These are phyloP conservation scores for Saccopteryx leptura DNA, from an alignment of 2,113 vertebrate species.

Conservation along the genomic window DNA sequence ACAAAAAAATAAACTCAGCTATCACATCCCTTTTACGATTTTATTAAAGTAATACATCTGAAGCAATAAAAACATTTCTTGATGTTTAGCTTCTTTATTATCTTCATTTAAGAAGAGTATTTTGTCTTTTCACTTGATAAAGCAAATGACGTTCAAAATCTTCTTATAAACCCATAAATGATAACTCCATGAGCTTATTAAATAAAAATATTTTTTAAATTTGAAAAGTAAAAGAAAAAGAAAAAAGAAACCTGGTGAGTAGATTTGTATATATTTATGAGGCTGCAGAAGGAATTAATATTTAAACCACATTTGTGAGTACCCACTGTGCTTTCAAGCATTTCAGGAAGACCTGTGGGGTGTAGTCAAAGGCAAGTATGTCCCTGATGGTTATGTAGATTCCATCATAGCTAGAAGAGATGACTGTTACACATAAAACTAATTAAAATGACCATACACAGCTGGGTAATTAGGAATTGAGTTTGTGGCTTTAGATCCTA, in stretches of 20 bases:
- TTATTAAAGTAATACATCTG: constrained; percentile 74
- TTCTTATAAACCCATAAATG: constrained; percentile 63
- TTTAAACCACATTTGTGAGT: constrained; percentile 48
- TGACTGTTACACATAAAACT: not conserved
- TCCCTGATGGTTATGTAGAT: not conserved
- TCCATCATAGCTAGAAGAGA: not conserved
- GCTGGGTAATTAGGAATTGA: not conserved
- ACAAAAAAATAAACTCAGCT: constrained; percentile 68
- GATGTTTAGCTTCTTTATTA: constrained; percentile 66
- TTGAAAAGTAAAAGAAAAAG: constrained; percentile 66
- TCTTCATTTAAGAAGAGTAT: constrained; percentile 61
- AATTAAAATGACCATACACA: not conserved
- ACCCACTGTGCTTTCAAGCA: not conserved
- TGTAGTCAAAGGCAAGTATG: constrained; percentile 10
- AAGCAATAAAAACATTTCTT: constrained; percentile 44
- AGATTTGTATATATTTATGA: constrained; percentile 68
- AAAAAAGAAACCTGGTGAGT: constrained; percentile 47
- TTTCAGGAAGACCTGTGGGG: not conserved
- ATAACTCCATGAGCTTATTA: constrained; percentile 63
- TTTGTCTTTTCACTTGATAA: constrained; percentile 54
- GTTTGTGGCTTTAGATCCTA: not conserved
- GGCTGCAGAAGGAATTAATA: constrained; percentile 56
- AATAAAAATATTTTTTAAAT: constrained; percentile 71
- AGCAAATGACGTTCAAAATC: constrained; percentile 40
- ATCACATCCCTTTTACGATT: constrained; percentile 42